These are phyloP conservation scores for Notolepis coatsorum DNA, from an alignment of 2,797 vertebrate species.

Conservation along the genomic window DNA sequence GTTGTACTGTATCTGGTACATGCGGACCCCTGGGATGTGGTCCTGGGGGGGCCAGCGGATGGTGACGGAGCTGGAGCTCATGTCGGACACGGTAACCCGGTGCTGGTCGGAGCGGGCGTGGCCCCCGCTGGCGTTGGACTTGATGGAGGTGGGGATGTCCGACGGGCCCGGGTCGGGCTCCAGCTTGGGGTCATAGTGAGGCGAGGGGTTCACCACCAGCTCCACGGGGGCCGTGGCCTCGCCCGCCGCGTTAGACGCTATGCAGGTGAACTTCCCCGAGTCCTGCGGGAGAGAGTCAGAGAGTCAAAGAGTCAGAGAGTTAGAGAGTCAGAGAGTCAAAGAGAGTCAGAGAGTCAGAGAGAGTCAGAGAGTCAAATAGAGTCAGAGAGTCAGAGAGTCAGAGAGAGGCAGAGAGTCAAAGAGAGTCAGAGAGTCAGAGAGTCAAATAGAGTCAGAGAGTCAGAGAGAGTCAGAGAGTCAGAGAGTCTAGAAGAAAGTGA, in stretches of 20 bases:
- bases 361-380: too few species aligned
- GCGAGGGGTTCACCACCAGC: conserved; percentile 85
- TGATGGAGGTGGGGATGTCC: conserved; percentile 86
- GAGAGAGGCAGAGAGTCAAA: too few species aligned
- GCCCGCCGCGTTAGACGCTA: conserved; percentile 92
- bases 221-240: conserved; percentile 91
- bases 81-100: conserved; percentile 86
- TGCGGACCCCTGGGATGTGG: conserved; percentile 88
- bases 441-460: too few species aligned
- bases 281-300: too few species aligned
- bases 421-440: too few species aligned
- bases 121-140: conserved; percentile 81
- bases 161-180: conserved; percentile 84
- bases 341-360: too few species aligned
- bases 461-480: too few species aligned
- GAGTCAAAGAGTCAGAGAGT: too few species aligned
- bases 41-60: conserved; percentile 91
- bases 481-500: too few species aligned
- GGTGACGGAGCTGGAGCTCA: conserved; percentile 86
- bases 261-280: conserved; percentile 91
- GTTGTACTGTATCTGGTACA: conserved; percentile 98
- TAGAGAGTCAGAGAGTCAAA: too few species aligned
- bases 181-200: conserved; percentile 87
- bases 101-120: conserved; percentile 76
- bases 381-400: too few species aligned